Evolutionary conservation across 2,797 vertebrate species (phyloP), one percentile per base, ranked within the genome.

Genomic region (Natrix natrix): DNA sequence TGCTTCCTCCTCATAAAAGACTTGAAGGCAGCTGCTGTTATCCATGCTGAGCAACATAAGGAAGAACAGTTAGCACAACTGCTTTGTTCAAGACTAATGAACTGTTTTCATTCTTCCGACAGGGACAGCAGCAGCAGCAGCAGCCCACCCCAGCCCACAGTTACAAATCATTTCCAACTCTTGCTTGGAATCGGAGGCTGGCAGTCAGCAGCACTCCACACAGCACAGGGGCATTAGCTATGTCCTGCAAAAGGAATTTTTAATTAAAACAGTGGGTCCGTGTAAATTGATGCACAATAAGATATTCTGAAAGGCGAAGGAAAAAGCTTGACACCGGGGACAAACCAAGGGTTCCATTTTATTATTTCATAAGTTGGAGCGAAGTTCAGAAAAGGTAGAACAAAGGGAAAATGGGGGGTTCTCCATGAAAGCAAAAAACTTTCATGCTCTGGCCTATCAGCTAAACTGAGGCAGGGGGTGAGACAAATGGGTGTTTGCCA

Each of bases 161-260:
- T 69, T 14, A n/a, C 83, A 92, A 92, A 94, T 12, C 14, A 56
- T 48, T 1, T 56, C 78, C 2, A 57, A 90, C 91, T 22, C 32
- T 61, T 48, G 60, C 26, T 78, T 32, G 28, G 22, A 90, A 22
- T n/a, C 12, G 1, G 3, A 3, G 12, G 20, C 87, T 88, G 55
- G 17, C 24, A 20, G 91, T 56, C 28, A 37, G 89, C 43, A 32
- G 91, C 63, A 16, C 56, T 66, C 43, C 1, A 26, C 3, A 88
- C 20, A 54, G 91, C 74, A 11, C 37, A 11, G 24, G 37, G 74
- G 74, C 0, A 4, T 83, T 32, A 54, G 8, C 32, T 59, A n/a
- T 89, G 56, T 17, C 43, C 56, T 87, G 91, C 78, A 96, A 89
- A 91, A 93, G 90, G 74, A 92, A 28, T 8, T 95, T 95, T 56